Evolutionary conservation across 2,888 invertebrate genomes (phyloP).

Genomic region (Parasteatoda lunata): DNA sequence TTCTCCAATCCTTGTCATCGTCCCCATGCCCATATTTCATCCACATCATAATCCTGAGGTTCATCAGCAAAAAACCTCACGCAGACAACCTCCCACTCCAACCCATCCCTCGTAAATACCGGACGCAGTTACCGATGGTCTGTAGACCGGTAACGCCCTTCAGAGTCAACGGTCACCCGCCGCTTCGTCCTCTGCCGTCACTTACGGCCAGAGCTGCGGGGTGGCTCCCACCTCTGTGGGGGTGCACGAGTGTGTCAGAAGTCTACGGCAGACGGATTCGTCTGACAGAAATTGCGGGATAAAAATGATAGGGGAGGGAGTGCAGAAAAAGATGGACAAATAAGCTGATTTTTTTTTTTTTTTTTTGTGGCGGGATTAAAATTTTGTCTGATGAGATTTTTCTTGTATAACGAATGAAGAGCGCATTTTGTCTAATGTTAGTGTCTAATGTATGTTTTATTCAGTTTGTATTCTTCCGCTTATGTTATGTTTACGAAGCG

Average conservation of each 20-base stretch:
- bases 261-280: background rate
- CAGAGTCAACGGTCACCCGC: constrained; percentile 18
- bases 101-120: background rate
- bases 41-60: background rate
- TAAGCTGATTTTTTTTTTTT: no score
- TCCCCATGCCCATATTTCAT: constrained; percentile 7
- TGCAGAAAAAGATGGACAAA: no score
- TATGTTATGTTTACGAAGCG: no score
- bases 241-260: background rate
- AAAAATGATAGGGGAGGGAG: no score
- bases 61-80: constrained; percentile 4
- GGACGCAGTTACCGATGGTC: background rate
- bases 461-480: no score
- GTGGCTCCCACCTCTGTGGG: constrained; percentile 13
- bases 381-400: no score
- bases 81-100: background rate
- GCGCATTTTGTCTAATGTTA: no score
- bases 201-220: constrained; percentile 14
- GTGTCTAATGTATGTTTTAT: no score
- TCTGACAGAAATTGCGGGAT: background rate
- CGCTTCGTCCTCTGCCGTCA: constrained; percentile 6
- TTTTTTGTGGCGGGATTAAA: no score
- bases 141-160: constrained; percentile 6
- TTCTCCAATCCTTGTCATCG: constrained; percentile 14
- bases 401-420: no score